Conservation (phyloP, 2,888 invertebrate genomes). For the Trissonchulus sp. region DNA sequence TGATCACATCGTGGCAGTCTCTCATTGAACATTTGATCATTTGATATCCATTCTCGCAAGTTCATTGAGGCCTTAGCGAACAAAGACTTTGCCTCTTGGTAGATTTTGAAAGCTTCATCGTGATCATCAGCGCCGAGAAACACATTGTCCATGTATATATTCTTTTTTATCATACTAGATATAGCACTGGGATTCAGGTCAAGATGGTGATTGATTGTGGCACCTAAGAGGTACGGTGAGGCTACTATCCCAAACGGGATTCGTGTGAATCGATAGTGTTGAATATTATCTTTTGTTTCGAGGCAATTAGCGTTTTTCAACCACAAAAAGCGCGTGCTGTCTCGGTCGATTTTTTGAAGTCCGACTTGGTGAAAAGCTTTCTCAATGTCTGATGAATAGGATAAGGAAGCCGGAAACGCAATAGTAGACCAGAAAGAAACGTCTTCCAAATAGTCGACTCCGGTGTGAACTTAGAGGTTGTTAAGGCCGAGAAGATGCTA, state of each 20-base stretch:
- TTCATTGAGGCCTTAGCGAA: too few relatives aligned
- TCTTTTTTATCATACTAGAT: background rate
- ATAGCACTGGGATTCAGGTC: background rate
- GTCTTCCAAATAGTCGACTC: too few relatives aligned
- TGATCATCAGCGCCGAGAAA: too few relatives aligned
- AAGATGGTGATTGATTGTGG: slow-evolving; percentile 31
- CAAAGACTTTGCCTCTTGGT: too few relatives aligned
- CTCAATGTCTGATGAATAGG: slow-evolving; percentile 33
- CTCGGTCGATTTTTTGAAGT: slow-evolving; percentile 33
- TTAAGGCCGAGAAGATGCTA: too few relatives aligned
- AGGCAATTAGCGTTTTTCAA: too few relatives aligned
- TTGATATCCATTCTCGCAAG: too few relatives aligned
- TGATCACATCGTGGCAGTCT: too few relatives aligned
- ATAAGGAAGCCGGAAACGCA: background rate
- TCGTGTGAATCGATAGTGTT: slow-evolving; percentile 33
- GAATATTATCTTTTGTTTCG: slow-evolving; percentile 35
- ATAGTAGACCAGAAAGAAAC: background rate
- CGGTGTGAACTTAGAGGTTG: too few relatives aligned
- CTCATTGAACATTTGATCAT: too few relatives aligned
- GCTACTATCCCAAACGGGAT: slow-evolving; percentile 37
- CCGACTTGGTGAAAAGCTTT: slow-evolving; percentile 40
- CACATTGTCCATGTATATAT: background rate
- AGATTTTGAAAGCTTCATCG: too few relatives aligned
- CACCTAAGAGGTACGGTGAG: slow-evolving; percentile 35
- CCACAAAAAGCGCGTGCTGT: too few relatives aligned